Conservation (phyloP, 2,888 invertebrate species). For the Venusia cambrica region DNA sequence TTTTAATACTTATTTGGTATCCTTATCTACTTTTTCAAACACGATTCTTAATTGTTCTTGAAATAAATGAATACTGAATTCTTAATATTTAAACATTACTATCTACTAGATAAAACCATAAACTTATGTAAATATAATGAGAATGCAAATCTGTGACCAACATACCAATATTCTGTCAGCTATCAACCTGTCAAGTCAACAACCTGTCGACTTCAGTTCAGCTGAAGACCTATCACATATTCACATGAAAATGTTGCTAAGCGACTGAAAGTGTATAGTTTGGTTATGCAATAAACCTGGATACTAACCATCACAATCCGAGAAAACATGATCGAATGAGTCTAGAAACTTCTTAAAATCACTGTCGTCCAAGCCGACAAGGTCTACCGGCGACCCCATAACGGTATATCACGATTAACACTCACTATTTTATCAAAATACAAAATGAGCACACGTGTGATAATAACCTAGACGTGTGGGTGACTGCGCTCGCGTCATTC, state of each 20-base stretch:
- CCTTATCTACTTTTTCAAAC: too few species aligned
- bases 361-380: slow-evolving; percentile 60
- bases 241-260: neutral
- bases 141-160: too few species aligned
- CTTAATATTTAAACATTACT: too few species aligned
- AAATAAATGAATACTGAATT: too few species aligned
- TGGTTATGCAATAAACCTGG: slow-evolving; percentile 24
- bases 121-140: too few species aligned
- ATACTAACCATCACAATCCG: slow-evolving; percentile 90
- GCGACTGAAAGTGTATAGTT: neutral
- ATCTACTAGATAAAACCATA: too few species aligned
- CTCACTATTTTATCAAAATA: slow-evolving; percentile 2
- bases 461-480: slow-evolving; percentile 44
- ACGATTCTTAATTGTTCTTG: too few species aligned
- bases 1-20: too few species aligned
- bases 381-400: slow-evolving; percentile 50
- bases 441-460: slow-evolving; percentile 44
- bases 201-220: too few species aligned
- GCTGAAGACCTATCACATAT: too few species aligned
- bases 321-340: slow-evolving; percentile 86
- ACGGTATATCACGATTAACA: slow-evolving; percentile 24
- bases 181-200: too few species aligned
- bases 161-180: too few species aligned
- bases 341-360: slow-evolving; percentile 77
- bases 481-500: slow-evolving; percentile 59